Conservation (phyloP, 2,113 vertebrate species). For the Stigmatopora argus region DNA sequence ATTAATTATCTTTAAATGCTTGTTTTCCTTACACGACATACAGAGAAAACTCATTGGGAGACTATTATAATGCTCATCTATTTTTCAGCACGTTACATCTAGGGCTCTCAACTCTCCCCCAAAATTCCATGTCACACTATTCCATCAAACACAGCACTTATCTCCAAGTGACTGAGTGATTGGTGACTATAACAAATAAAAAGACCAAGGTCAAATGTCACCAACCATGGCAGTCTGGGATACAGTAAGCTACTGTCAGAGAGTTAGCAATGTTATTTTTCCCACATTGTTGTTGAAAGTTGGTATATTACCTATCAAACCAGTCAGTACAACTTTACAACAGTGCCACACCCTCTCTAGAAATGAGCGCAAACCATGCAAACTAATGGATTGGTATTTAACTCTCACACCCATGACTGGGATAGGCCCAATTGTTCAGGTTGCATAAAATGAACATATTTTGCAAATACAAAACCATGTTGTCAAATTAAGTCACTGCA, state of each 20-base stretch:
- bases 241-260: background rate
- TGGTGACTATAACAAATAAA: background rate
- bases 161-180: background rate
- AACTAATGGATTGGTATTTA: background rate
- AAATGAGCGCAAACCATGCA: slow-evolving; percentile 14
- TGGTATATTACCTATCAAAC: slow-evolving; percentile 47
- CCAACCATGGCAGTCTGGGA: background rate
- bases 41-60: background rate
- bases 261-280: slow-evolving; percentile 24
- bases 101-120: background rate
- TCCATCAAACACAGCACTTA: background rate
- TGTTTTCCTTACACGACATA: background rate
- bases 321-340: slow-evolving; percentile 42
- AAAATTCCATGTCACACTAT: background rate
- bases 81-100: background rate
- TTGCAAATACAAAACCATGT: background rate
- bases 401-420: background rate
- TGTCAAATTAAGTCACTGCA: background rate
- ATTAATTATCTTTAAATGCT: background rate
- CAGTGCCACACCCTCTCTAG: slow-evolving; percentile 42
- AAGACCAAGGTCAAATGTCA: background rate
- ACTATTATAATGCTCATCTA: background rate
- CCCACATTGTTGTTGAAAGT: slow-evolving; percentile 3
- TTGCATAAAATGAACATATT: background rate
- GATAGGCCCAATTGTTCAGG: too few species aligned